These are phyloP conservation scores for Drosophila algonquin DNA, from an alignment of 2,888 invertebrate genomes.

Conservation along the genomic window DNA sequence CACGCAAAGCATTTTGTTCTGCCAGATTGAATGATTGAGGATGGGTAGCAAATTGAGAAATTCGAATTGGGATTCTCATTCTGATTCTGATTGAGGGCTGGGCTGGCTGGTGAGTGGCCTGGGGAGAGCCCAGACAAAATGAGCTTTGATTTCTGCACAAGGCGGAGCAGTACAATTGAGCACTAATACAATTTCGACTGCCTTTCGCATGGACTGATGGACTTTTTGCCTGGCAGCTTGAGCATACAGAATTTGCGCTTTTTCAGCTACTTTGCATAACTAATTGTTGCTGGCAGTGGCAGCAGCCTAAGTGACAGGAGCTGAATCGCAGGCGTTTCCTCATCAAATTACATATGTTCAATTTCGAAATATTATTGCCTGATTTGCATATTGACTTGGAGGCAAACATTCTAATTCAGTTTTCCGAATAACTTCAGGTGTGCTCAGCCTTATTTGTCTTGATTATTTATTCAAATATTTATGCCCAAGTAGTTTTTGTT, in stretches of 20 bases:
- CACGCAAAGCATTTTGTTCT: constrained; percentile 63
- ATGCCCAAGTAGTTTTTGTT: constrained; percentile 18
- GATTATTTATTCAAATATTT: constrained; percentile 29
- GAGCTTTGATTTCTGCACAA: constrained; percentile 64
- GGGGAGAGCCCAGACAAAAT: constrained; percentile 32
- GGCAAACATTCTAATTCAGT: constrained; percentile 10
- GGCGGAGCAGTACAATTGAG: constrained; percentile 53
- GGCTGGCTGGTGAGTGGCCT: not conserved
- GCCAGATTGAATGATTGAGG: constrained; percentile 39
- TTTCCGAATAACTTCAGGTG: constrained; percentile 44
- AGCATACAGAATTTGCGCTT: constrained; percentile 13
- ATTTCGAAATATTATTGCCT: constrained; percentile 23
- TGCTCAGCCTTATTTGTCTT: constrained; percentile 21
- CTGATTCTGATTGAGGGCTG: constrained; percentile 32
- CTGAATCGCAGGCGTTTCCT: constrained; percentile 3
- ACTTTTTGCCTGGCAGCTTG: constrained; percentile 23
- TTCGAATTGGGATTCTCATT: constrained; percentile 25
- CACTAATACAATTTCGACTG: constrained; percentile 60
- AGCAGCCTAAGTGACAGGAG: not conserved
- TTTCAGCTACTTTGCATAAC: constrained; percentile 37
- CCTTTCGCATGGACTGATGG: constrained; percentile 24
- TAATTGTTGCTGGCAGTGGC: constrained; percentile 51
- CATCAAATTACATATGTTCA: constrained; percentile 23
- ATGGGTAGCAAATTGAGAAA: constrained; percentile 35
- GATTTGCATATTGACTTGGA: constrained; percentile 56